phyloP scores from a whole-genome alignment of 23 tunicate species.

The Trididemnum clinides region DNA sequence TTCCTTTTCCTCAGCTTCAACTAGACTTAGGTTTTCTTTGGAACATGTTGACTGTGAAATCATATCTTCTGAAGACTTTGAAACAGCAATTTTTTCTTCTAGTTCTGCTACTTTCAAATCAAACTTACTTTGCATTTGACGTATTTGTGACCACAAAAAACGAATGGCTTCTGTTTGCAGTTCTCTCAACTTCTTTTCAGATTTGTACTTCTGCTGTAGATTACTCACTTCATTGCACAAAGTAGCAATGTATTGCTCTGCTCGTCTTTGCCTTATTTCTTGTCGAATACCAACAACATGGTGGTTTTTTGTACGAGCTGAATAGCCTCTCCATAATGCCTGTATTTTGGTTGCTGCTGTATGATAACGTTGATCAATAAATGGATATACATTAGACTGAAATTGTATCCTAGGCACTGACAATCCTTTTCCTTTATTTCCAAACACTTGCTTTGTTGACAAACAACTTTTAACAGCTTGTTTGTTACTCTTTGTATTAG shows the following conservation, averaged over 20 bases:
- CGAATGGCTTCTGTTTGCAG: slow-evolving; percentile 89
- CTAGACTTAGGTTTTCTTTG: not conserved
- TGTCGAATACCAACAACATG: slow-evolving; percentile 71
- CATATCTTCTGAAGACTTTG: not conserved
- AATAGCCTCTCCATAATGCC: slow-evolving; percentile 89
- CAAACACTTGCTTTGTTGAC: too few species aligned
- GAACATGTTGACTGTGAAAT: not conserved
- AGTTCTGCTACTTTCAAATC: not conserved
- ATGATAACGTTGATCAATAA: slow-evolving; percentile 24
- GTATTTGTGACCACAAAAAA: slow-evolving; percentile 78
- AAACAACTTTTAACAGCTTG: not conserved
- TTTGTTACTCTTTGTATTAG: not conserved
- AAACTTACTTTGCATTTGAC: slow-evolving; percentile 9
- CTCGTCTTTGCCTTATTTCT: slow-evolving; percentile 66
- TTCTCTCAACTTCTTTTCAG: slow-evolving; percentile 75
- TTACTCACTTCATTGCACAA: slow-evolving; percentile 69
- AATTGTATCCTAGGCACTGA: not conserved
- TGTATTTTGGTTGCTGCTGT: slow-evolving; percentile 86
- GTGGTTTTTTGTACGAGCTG: slow-evolving; percentile 54
- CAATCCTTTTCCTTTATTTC: not conserved
- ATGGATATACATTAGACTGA: slow-evolving; percentile 6
- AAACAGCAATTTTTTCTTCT: not conserved
- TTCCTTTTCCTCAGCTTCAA: slow-evolving; percentile 22
- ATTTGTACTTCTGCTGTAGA: slow-evolving; percentile 61
- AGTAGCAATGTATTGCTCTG: slow-evolving; percentile 83